phyloP scores from a whole-genome alignment of 2,113 vertebrate genomes.

The Coptodon rendalli region DNA sequence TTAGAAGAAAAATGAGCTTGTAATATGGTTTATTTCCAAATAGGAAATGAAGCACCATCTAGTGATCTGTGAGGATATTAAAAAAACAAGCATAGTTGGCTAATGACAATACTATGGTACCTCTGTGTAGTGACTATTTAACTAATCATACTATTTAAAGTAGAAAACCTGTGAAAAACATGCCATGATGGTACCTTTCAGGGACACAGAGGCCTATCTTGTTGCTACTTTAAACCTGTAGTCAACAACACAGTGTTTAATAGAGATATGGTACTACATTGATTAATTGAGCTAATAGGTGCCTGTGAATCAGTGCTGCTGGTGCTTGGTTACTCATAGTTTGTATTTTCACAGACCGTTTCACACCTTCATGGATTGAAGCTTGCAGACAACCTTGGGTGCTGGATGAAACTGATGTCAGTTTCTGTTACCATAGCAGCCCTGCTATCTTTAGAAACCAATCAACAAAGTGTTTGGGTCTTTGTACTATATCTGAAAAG shows the following conservation, averaged over 20 bases:
- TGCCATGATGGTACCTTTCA: background rate
- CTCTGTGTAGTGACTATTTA: background rate
- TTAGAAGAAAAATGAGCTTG: background rate
- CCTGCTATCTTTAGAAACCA: background rate
- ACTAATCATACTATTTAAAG: background rate
- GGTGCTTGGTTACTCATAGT: background rate
- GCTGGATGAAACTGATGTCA: background rate
- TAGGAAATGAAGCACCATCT: background rate
- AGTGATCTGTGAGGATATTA: background rate
- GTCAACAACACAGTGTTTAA: background rate
- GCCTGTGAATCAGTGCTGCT: background rate
- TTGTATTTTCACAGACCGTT: background rate
- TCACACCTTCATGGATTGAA: background rate
- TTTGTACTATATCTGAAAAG: background rate
- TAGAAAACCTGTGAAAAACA: background rate
- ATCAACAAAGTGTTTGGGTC: background rate
- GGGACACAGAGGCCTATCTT: background rate
- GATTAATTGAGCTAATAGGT: background rate
- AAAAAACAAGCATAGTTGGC: background rate
- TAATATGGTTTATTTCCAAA: background rate
- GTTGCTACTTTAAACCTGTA: background rate
- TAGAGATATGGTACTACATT: background rate
- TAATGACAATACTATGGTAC: background rate
- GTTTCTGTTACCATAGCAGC: conserved; percentile 34
- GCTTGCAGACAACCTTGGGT: background rate